Evolutionary conservation across 2,888 invertebrate species (phyloP).

Genomic region (Stenichneumon culpator): DNA sequence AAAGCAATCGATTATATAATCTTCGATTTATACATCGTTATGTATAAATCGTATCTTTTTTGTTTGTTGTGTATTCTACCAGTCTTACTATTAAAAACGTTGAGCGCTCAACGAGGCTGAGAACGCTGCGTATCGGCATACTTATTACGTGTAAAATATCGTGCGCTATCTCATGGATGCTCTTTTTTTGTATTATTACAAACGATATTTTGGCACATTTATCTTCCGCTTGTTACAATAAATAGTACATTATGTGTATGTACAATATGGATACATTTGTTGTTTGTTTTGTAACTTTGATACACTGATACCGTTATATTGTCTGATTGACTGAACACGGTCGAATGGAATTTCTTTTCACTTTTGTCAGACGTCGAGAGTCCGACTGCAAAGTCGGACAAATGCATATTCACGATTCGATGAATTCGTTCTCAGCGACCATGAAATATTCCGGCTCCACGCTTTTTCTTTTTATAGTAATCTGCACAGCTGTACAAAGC

Average conservation of each 20-base stretch:
- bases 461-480: background rate
- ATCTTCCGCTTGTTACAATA: slow-evolving; percentile 12
- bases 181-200: slow-evolving; percentile 8
- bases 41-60: too few relatives aligned
- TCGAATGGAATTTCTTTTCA: background rate
- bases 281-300: background rate
- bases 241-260: background rate
- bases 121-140: slow-evolving; percentile 5
- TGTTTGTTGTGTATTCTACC: slow-evolving; percentile 12
- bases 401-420: background rate
- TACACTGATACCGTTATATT: slow-evolving; percentile 24
- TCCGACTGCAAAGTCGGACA: background rate
- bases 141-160: slow-evolving; percentile 2
- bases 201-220: slow-evolving; percentile 38
- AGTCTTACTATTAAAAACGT: slow-evolving; percentile 53
- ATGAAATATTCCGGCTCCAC: background rate
- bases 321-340: slow-evolving; percentile 20
- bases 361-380: background rate
- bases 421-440: background rate
- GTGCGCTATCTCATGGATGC: background rate
- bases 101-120: slow-evolving; percentile 1
- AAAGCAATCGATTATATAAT: slow-evolving; percentile 33
- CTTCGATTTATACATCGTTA: slow-evolving; percentile 27
- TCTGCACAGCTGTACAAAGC: background rate
- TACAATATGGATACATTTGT: background rate